Base-by-base conservation (phyloP, 53 echinoderm and acorn worm genomes). In the Astropecten irregularis region DNA sequence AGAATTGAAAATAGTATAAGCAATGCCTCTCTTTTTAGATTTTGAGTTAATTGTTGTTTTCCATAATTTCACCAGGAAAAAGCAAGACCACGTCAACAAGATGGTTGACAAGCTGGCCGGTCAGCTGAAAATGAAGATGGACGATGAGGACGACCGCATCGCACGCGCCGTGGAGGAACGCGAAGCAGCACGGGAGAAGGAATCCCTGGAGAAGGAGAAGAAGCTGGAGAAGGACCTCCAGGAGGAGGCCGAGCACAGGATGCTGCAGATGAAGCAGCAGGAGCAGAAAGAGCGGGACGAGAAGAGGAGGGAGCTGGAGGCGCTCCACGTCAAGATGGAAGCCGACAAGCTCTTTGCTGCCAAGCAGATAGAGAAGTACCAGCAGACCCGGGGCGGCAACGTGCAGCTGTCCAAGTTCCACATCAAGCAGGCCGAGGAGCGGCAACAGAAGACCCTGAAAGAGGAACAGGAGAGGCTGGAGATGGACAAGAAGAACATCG, bases 111-210 rank as follows among this genome's bases (percentile, higher is more conserved):
- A 88, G 30, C 87, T 96, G 15, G 93, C 93, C 22, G 47, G 71
- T 47, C 91, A 93, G 70, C 91, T 91, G 2, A 91, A 91, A 65
- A 84, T 86, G 57, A 91, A 89, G 70, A 74, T 72, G 27, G 96
- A 96, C 69, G 91, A 96, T 66, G 96, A 96, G 60, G 96, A 96
- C 84, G 93, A 91, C 57, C 93, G 96, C 21, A 96, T 96, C 61
- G 88, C 87, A 25, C 81, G 73, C 31, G 91, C 93, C 3, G 93
- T 94, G 5, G 87, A 82, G 31, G 93, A 96, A 39, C 67, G 91
- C 15, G 96, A 96, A 59, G 96, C 88, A 9, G 82, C 71, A 2
- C 30, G 89, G 23, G 89, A 96, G 66, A 86, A 84, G 19, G 96
- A 96, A 69, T 82, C 82, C 57, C 28, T 66, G 47, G 96, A 96